A percentile compares a stretch with the other conserved stretches of the same genome.
Evolutionary conservation across 2,113 vertebrate genomes (phyloP).

Genomic region (Pogona vitticeps): DNA sequence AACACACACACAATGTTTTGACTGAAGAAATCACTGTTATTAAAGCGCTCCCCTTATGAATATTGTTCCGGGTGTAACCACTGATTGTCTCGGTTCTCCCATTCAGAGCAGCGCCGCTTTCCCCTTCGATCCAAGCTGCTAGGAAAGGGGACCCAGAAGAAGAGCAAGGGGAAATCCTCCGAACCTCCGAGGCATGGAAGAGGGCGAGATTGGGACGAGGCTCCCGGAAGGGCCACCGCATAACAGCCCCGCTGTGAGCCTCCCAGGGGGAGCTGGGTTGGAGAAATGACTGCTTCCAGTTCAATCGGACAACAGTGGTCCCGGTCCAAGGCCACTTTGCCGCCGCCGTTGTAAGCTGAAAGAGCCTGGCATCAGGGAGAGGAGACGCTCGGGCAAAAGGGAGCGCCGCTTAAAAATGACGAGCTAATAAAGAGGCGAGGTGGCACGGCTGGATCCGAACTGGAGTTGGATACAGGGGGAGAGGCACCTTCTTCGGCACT

Average conservation of each 20-base stretch:
- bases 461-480: neutral
- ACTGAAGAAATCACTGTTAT: conserved; percentile 65
- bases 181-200: rapidly evolving
- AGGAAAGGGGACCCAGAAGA: neutral
- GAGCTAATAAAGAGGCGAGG: neutral
- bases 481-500: too few relatives aligned
- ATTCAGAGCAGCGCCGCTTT: conserved; percentile 20
- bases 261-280: neutral
- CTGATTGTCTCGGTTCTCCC: conserved; percentile 35
- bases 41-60: conserved; percentile 54
- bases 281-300: neutral
- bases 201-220: rapidly evolving
- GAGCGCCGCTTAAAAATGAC: neutral
- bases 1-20: conserved; percentile 55
- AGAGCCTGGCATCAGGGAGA: too few relatives aligned
- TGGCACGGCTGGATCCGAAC: neutral
- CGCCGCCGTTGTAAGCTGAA: too few relatives aligned
- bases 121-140: neutral
- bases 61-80: conserved; percentile 56
- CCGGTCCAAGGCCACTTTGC: neutral
- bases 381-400: too few relatives aligned
- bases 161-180: rapidly evolving
- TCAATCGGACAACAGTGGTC: neutral
- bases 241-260: rapidly evolving
- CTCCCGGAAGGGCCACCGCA: rapidly evolving